Base-by-base conservation (phyloP, 1,140 invertebrate species). In the Trichonephila inaurata region DNA sequence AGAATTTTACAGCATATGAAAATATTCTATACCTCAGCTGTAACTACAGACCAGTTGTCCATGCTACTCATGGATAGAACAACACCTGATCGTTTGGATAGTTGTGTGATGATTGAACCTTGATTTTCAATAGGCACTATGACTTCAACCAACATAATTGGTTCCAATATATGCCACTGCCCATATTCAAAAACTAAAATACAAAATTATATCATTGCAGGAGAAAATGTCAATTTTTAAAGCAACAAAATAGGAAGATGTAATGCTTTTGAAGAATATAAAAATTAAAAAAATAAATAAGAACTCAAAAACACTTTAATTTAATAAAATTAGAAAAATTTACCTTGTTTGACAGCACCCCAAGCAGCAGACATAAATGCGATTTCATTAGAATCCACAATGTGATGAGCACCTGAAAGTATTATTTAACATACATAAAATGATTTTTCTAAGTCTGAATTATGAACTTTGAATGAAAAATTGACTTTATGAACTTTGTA, bases 131-230 rank as follows among this genome's bases (percentile, higher is more conserved):
- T 96, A 0, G 99, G 99, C 0, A 97, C 97, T 0, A 97, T 97
- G 1, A 99, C 97, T 97, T 99, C 99, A 0, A 99, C 98, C 19
- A 96, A 96, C 99, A 99, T 99, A 86, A 99, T 97, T 0, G 99
- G 99, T 95, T 99, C 99, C 0, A 99, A 95, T 60, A 99, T 96
- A 94, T 98, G 97, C 99, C 99, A 99, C 0, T 95, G 94, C 6
- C 98, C 99, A 14, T 96, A 95, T 94, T 98, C 97, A 96, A 97
- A 99, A 14, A 97, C 97, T 97, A 95, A 94, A 94, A 93, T n/a
- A 60, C 1, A 33, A 77, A 18, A 19, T 8, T 5, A 18, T 18
- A 64, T 64, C 21, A 64, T 64, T 64, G 33, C 33, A 40, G 33
- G 33, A 16, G 2, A 62, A 3, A 62, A 62, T 16, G 16, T 64